These are phyloP conservation scores for Parnassius smintheus DNA, from an alignment of 2,888 invertebrate genomes.

Conservation along the genomic window DNA sequence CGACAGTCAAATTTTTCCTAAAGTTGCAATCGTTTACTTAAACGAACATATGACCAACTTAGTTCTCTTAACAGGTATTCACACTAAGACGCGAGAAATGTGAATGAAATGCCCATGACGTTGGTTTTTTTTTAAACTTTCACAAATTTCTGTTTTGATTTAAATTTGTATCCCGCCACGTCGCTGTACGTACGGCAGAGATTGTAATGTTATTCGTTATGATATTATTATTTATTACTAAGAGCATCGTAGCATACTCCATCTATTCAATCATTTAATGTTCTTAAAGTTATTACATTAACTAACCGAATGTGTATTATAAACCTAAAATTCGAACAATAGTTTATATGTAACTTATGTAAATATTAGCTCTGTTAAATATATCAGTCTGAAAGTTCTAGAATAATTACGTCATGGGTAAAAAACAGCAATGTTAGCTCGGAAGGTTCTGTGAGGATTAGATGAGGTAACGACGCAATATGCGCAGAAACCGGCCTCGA, in stretches of 20 bases:
- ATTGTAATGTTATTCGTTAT: neutral
- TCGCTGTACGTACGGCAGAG: slow-evolving; percentile 3
- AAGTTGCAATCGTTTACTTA: slow-evolving; percentile 21
- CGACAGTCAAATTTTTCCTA: slow-evolving; percentile 12
- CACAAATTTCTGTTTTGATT: slow-evolving; percentile 28
- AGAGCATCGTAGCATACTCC: too few relatives aligned
- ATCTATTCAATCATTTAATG: too few relatives aligned
- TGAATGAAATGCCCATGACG: slow-evolving; percentile 26
- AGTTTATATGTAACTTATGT: too few relatives aligned
- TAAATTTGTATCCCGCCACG: slow-evolving; percentile 15
- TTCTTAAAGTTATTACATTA: too few relatives aligned
- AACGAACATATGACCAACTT: slow-evolving; percentile 24
- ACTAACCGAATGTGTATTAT: too few relatives aligned
- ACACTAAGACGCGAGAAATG: slow-evolving; percentile 26
- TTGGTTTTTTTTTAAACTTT: slow-evolving; percentile 22
- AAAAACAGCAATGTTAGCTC: slow-evolving; percentile 43
- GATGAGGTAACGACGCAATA: slow-evolving; percentile 67
- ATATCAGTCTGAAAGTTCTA: neutral
- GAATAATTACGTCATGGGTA: slow-evolving; percentile 47
- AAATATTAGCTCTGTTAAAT: too few relatives aligned
- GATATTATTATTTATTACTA: too few relatives aligned
- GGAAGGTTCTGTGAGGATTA: slow-evolving; percentile 64
- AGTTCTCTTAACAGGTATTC: slow-evolving; percentile 25
- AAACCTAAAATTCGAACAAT: too few relatives aligned
- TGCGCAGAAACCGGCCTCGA: slow-evolving; percentile 74